These are phyloP conservation scores for Chrysemys picta DNA, from an alignment of 2,113 vertebrate genomes.

Conservation along the genomic window DNA sequence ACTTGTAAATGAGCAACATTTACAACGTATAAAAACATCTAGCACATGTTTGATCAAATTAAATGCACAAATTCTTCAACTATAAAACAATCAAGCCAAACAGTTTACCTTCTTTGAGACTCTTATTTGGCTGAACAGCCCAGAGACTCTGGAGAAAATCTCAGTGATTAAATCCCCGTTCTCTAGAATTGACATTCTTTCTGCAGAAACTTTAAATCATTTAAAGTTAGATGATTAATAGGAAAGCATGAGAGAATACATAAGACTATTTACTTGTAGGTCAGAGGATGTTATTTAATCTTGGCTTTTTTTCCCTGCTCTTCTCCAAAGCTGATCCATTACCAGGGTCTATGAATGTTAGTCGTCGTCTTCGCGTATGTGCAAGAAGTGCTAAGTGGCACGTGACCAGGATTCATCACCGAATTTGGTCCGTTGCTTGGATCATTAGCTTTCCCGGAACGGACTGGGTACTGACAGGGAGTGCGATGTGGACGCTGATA, in stretches of 20 bases:
- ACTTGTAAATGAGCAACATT: not conserved
- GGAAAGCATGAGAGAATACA: not conserved
- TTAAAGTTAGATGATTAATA: not conserved
- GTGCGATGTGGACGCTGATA: too few relatives aligned
- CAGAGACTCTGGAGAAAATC: not conserved
- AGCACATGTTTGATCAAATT: not conserved
- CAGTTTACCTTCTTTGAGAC: not conserved
- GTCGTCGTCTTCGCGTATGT: not conserved
- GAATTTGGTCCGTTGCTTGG: too few relatives aligned
- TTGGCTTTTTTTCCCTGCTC: not conserved
- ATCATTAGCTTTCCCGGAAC: not conserved
- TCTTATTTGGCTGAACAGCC: not conserved
- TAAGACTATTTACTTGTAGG: not conserved
- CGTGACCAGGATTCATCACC: too few relatives aligned
- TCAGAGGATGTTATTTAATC: not conserved
- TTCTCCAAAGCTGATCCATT: not conserved
- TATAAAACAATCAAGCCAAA: not conserved
- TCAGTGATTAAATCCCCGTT: not conserved
- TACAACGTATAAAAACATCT: not conserved
- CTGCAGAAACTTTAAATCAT: not conserved
- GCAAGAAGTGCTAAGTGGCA: too few relatives aligned
- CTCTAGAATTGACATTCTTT: not conserved
- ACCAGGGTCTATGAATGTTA: not conserved
- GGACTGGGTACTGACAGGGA: too few relatives aligned
- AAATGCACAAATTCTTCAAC: not conserved